Conservation (phyloP, 2,113 vertebrate genomes). For the Cryptoleucopteryx plumbea region DNA sequence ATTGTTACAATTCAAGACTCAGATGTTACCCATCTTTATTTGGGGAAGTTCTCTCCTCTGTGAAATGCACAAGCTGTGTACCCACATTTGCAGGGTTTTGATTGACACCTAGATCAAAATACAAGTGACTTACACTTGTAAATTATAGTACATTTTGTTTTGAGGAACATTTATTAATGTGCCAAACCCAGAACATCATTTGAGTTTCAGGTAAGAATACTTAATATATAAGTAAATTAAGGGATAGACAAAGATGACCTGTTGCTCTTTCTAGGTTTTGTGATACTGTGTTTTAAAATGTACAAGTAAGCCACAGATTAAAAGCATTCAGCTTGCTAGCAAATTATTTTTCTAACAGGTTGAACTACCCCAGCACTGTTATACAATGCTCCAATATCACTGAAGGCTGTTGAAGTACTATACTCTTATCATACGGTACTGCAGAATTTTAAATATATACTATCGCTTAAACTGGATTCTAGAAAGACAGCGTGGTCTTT, state of each 20-base stretch:
- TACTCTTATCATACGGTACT: rapidly evolving
- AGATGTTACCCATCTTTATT: neutral
- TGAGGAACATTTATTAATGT: neutral
- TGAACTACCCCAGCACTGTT: neutral
- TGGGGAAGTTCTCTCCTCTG: neutral
- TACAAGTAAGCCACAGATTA: neutral
- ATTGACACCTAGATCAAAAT: neutral
- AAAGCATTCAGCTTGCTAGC: neutral
- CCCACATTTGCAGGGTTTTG: neutral
- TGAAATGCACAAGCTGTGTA: neutral
- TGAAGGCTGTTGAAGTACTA: neutral
- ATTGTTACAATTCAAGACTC: neutral
- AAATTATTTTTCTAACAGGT: neutral
- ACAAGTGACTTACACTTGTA: neutral
- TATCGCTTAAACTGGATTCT: neutral
- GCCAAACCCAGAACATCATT: neutral
- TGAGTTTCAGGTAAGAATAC: neutral
- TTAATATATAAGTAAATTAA: neutral
- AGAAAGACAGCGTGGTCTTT: neutral
- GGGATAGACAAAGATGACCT: neutral
- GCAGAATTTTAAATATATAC: neutral
- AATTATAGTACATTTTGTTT: neutral
- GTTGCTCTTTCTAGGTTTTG: neutral
- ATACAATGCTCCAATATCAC: neutral
- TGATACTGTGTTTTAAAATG: neutral